Conservation (phyloP, 2,888 invertebrate species). For the Ferrisia virgata region DNA sequence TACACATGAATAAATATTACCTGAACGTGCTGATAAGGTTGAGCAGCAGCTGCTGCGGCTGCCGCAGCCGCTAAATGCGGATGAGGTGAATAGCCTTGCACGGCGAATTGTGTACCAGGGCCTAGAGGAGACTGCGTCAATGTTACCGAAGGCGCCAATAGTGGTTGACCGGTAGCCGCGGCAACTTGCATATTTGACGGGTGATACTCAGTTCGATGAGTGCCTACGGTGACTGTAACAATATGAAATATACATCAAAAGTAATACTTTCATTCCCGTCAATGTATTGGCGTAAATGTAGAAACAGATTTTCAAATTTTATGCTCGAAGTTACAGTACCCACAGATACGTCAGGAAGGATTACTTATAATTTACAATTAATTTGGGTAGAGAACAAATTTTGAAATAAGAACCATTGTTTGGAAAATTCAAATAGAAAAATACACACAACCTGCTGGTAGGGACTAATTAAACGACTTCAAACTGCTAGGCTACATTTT, state of each 20-base stretch:
- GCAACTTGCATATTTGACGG: constrained; percentile 62
- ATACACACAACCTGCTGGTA: too few relatives aligned
- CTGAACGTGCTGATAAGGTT: constrained; percentile 54
- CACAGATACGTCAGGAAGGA: too few relatives aligned
- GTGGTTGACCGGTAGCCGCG: constrained; percentile 75
- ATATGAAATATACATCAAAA: not conserved
- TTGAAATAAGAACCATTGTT: too few relatives aligned
- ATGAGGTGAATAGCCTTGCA: constrained; percentile 52
- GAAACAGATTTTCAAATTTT: too few relatives aligned
- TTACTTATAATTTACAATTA: too few relatives aligned
- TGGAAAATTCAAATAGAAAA: too few relatives aligned
- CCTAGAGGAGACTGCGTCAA: constrained; percentile 53
- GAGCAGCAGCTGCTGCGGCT: constrained; percentile 49
- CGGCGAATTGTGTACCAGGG: constrained; percentile 50
- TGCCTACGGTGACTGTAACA: constrained; percentile 44
- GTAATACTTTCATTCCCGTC: too few relatives aligned
- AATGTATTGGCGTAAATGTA: too few relatives aligned
- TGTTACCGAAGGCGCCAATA: constrained; percentile 76
- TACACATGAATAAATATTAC: not conserved
- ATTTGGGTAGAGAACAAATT: too few relatives aligned
- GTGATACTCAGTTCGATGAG: constrained; percentile 43
- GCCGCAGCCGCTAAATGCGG: constrained; percentile 50
- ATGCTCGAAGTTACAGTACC: too few relatives aligned
- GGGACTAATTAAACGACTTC: too few relatives aligned
- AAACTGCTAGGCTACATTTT: too few relatives aligned